A percentile compares a stretch with the other conserved stretches of the same genome.
These are phyloP conservation scores for Lumbricus terrestris DNA, from an alignment of 2,888 invertebrate genomes.

Conservation along the genomic window DNA sequence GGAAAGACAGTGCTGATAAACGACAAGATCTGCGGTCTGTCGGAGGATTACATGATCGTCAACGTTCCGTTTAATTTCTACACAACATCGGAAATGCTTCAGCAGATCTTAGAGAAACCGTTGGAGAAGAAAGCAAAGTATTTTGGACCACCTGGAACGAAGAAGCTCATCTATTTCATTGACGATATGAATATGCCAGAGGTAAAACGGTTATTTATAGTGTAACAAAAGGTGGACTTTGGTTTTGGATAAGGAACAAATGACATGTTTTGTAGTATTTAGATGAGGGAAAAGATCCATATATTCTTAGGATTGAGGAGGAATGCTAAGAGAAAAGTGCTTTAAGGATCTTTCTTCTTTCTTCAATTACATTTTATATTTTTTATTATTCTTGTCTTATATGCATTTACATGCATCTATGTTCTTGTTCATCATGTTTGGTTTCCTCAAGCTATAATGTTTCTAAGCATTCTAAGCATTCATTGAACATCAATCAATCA, in stretches of 20 bases:
- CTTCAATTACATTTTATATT: too few relatives aligned
- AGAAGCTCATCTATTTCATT: slow-evolving; percentile 88
- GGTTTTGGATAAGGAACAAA: not conserved
- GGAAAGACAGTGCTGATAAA: slow-evolving; percentile 92
- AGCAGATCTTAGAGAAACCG: slow-evolving; percentile 82
- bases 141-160: slow-evolving; percentile 93
- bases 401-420: too few relatives aligned
- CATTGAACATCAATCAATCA: too few relatives aligned
- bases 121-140: slow-evolving; percentile 94
- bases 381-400: too few relatives aligned
- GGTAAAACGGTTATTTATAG: slow-evolving; percentile 61
- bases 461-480: too few relatives aligned
- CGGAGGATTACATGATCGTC: slow-evolving; percentile 78
- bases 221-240: too few relatives aligned
- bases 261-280: not conserved
- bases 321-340: too few relatives aligned
- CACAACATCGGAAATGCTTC: slow-evolving; percentile 72
- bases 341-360: too few relatives aligned
- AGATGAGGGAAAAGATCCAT: not conserved
- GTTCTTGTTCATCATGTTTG: too few relatives aligned
- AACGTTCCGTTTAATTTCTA: slow-evolving; percentile 96
- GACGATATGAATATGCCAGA: slow-evolving; percentile 99
- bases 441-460: too few relatives aligned
- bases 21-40: slow-evolving; percentile 76
- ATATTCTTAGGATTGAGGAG: too few relatives aligned